phyloP scores from a whole-genome alignment of 2,113 vertebrate genomes.

The Hyperoodon ampullatus region DNA sequence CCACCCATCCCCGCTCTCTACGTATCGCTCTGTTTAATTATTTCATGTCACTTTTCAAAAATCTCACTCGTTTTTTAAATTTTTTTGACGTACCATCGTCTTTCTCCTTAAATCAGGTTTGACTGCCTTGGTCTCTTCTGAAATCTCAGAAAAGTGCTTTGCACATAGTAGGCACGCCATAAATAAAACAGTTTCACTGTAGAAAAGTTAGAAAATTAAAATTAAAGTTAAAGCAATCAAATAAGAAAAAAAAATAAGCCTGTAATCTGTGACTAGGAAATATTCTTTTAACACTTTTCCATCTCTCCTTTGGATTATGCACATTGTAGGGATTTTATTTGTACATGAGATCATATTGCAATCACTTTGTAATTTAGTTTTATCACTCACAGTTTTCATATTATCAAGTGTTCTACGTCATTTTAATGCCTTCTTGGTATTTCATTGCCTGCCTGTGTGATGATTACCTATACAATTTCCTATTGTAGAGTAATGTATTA shows the following conservation, averaged over 20 bases:
- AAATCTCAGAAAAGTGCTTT: background rate
- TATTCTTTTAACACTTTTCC: accelerated
- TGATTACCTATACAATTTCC: accelerated
- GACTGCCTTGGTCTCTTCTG: background rate
- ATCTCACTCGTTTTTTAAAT: background rate
- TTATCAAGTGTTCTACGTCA: background rate
- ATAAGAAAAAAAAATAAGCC: background rate
- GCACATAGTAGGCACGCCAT: no score
- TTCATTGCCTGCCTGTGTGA: background rate
- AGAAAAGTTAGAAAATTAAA: background rate
- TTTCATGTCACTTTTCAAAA: background rate
- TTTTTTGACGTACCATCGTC: background rate
- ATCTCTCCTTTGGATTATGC: accelerated
- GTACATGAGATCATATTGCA: accelerated
- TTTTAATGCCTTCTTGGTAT: no score
- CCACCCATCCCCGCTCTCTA: background rate
- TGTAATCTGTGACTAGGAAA: background rate
- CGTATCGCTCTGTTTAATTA: background rate
- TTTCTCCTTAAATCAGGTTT: background rate
- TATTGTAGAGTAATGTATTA: accelerated
- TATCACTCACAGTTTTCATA: accelerated
- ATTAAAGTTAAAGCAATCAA: background rate
- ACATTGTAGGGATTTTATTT: background rate
- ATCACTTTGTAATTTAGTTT: background rate
- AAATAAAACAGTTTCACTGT: background rate